Evolutionary conservation across 2,797 vertebrate species (phyloP), one percentile per base, ranked within the genome.

Genomic region (Phrynocephalus forsythii): DNA sequence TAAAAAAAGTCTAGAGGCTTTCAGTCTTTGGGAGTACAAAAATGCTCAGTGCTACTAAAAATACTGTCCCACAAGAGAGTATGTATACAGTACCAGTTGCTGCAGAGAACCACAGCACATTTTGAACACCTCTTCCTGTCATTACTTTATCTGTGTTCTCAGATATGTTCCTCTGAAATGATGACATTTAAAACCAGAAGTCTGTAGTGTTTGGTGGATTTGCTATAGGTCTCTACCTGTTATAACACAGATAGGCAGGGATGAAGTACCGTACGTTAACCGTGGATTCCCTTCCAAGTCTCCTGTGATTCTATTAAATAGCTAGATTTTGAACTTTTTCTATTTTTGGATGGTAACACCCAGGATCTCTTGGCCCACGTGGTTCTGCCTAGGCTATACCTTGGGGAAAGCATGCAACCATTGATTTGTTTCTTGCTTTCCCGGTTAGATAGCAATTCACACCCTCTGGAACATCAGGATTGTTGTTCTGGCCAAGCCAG

Each of bases 381-480:
- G 5, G 8, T 9, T 13, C 38, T 16, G 86, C 18, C 60, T 63
- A 63, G 63, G 72, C 60, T 30, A 44, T 87, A 28, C 0, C 52
- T 22, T 0, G 0, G 79, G 68, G 83, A 88, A 72, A 33, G 69
- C 89, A 82, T 83, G 7, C 4, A 75, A 88, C 63, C 82, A 83
- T 24, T 91, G 2, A 79, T 83, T 84, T 76, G 5, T 67, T 68
- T 83, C 79, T 33, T 82, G 9, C 80, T 84, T 72, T 89, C 87
- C 91, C 73, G 0, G 80, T 69, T 95, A 99, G 99, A 96, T 99
- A 44, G 98, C 98, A 20, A 97, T 97, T 95, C 98, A 99, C 86
- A 99, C 98, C 0, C 97, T 99, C 90, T 99, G 99, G 99, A 99
- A 97, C 94, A 99, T 99, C 92, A 97, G 99, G 71, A 99, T 99